Evolutionary conservation across 2,888 invertebrate species (phyloP), one percentile per base, ranked within the genome.

Genomic region (Andrena flavipes): DNA sequence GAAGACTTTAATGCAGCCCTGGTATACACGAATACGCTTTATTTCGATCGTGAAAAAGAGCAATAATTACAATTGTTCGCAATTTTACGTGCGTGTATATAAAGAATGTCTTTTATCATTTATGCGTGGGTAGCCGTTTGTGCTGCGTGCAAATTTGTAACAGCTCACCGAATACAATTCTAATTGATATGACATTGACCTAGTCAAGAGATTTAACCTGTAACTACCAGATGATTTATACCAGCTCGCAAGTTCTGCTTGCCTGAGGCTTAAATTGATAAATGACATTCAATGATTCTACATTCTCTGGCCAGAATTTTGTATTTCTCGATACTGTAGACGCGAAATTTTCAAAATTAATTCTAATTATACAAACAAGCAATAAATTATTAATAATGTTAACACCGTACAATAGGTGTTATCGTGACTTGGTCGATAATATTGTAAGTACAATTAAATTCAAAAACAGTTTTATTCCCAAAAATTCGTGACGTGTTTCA

Each of bases 81-180:
- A 51, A 64, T 51, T 54, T 76, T 63, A 54, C 65, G 54, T 72
- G 71, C 74, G 71, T 84, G 69, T 86, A 87, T 80, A 82, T 73
- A 48, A 20, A n/a, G 20, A 48, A 84, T 87, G 87, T 87, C 84
- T 87, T 87, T 87, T 87, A 73, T 81, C 56, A 72, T 68, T 68
- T 35, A 13, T 62, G 72, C 69, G 70, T 76, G 76, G 72, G 54
- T 59, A 81, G 65, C 72, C 75, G 70, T 59, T 84, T 54, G 23
- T 20, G 20, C n/a, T 54, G 20, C 20, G 23, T 54, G n/a, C 54
- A 54, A 1, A 8, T 23, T 54, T 6, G 23, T 20, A 54, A 54
- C 54, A 23, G 20, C 23, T 8, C 54, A 54, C 20, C 1, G 8
- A 10, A 54, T 7, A 54, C 8, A 54, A 0, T 49, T 20, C 54